Evolutionary conservation across 2,113 vertebrate genomes (phyloP).

Genomic region (Rousettus leschenaultii): DNA sequence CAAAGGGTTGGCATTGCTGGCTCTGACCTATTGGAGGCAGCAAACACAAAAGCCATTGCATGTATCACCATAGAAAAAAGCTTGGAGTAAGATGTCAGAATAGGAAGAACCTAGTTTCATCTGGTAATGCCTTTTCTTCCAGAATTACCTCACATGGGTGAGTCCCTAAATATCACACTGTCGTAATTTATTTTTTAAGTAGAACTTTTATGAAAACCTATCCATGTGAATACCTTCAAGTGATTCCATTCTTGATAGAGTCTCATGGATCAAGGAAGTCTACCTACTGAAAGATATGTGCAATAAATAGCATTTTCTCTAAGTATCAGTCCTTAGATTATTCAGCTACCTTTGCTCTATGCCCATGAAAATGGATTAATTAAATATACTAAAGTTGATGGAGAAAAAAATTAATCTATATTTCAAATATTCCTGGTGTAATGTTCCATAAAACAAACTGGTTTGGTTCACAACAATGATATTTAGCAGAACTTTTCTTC

Average conservation of each 20-base stretch:
- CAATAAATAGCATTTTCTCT: neutral
- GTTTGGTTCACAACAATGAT: conserved; percentile 38
- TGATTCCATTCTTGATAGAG: neutral
- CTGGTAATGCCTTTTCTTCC: neutral
- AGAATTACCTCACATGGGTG: neutral
- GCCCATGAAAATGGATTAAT: neutral
- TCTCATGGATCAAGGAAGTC: neutral
- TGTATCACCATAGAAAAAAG: neutral
- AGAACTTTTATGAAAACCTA: conserved; percentile 4
- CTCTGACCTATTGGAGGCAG: neutral
- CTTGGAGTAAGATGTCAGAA: neutral
- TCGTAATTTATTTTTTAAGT: neutral
- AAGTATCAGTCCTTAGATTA: neutral
- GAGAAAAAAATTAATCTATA: neutral
- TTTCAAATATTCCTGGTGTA: conserved; percentile 8
- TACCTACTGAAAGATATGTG: neutral
- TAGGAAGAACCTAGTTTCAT: neutral
- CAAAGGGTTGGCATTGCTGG: neutral
- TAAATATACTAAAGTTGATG: conserved; percentile 34
- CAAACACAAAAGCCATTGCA: neutral
- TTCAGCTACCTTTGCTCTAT: neutral
- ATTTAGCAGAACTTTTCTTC: conserved; percentile 25
- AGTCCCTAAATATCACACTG: neutral
- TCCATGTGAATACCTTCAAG: neutral
- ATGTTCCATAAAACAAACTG: conserved; percentile 27